A percentile compares a stretch with the other conserved stretches of the same genome.
Evolutionary conservation across 2,797 vertebrate genomes (phyloP).

Genomic region (Halcyon chelicuti): DNA sequence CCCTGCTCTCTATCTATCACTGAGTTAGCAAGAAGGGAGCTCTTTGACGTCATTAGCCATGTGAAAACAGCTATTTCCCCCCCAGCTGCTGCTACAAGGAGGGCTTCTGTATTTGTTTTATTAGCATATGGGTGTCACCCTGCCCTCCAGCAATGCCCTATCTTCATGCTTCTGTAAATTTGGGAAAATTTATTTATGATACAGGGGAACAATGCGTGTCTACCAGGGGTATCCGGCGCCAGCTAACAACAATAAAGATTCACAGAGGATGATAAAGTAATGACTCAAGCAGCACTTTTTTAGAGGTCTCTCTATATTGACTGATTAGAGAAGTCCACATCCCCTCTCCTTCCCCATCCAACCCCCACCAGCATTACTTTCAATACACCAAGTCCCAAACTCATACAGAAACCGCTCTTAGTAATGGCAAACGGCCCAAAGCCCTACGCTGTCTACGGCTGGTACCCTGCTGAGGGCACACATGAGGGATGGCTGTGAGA

Average conservation of each 20-base stretch:
- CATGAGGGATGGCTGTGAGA: too few relatives aligned
- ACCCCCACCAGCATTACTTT: not conserved
- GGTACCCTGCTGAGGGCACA: not conserved
- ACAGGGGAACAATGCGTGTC: slow-evolving; percentile 63
- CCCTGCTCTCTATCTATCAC: slow-evolving; percentile 18
- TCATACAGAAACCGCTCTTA: not conserved
- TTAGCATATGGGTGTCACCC: slow-evolving; percentile 49
- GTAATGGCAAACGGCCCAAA: not conserved
- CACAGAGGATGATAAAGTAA: slow-evolving; percentile 30
- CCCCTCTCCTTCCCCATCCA: not conserved
- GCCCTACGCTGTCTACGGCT: not conserved
- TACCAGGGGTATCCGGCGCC: slow-evolving; percentile 59
- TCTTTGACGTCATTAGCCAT: slow-evolving; percentile 32
- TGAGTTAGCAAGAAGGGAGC: not conserved
- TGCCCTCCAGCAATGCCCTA: slow-evolving; percentile 63
- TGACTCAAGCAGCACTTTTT: slow-evolving; percentile 51
- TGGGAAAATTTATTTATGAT: slow-evolving; percentile 59
- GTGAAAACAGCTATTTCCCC: slow-evolving; percentile 22
- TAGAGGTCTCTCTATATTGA: slow-evolving; percentile 27
- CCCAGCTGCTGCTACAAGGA: not conserved
- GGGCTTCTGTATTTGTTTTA: slow-evolving; percentile 34
- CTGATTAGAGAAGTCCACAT: not conserved
- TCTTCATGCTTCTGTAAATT: slow-evolving; percentile 57
- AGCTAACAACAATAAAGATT: slow-evolving; percentile 69
- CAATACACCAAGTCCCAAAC: not conserved